These are phyloP conservation scores for Leistus spinibarbis DNA, from an alignment of 2,888 invertebrate genomes.

Conservation along the genomic window DNA sequence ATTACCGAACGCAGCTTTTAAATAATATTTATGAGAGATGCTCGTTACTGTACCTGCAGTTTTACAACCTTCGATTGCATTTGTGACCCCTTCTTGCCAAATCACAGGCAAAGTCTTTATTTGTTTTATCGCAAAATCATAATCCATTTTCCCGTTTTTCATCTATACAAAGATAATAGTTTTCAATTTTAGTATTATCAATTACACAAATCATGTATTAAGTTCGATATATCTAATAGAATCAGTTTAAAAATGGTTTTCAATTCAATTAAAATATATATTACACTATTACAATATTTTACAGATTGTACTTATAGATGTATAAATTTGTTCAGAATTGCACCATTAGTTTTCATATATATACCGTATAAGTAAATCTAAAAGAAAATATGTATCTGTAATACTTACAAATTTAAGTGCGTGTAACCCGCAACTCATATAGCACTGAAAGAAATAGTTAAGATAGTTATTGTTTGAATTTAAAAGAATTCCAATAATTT, in stretches of 20 bases:
- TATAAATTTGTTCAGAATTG: too few species aligned
- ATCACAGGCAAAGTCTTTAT: slow-evolving; percentile 57
- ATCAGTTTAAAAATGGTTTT: too few species aligned
- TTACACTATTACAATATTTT: too few species aligned
- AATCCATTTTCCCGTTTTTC: slow-evolving; percentile 61
- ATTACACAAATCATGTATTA: too few species aligned
- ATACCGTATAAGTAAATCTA: slow-evolving; percentile 14
- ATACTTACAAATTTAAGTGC: slow-evolving; percentile 61
- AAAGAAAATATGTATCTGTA: slow-evolving; percentile 23
- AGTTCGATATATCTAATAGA: too few species aligned
- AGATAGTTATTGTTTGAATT: slow-evolving; percentile 5
- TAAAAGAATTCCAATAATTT: too few species aligned
- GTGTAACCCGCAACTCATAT: slow-evolving; percentile 60
- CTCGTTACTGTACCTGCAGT: slow-evolving; percentile 62
- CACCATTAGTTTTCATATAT: slow-evolving; percentile 26
- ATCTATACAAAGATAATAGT: slow-evolving; percentile 49
- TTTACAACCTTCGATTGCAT: slow-evolving; percentile 59
- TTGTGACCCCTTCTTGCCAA: slow-evolving; percentile 57
- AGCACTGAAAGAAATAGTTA: slow-evolving; percentile 56
- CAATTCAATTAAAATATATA: not conserved
- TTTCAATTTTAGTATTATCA: not conserved
- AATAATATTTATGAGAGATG: too few species aligned
- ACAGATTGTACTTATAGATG: too few species aligned
- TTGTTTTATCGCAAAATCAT: slow-evolving; percentile 60
- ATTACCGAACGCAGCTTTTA: too few species aligned